phyloP scores from a whole-genome alignment of 2,888 invertebrate species.

The Drosophila multiciliata region DNA sequence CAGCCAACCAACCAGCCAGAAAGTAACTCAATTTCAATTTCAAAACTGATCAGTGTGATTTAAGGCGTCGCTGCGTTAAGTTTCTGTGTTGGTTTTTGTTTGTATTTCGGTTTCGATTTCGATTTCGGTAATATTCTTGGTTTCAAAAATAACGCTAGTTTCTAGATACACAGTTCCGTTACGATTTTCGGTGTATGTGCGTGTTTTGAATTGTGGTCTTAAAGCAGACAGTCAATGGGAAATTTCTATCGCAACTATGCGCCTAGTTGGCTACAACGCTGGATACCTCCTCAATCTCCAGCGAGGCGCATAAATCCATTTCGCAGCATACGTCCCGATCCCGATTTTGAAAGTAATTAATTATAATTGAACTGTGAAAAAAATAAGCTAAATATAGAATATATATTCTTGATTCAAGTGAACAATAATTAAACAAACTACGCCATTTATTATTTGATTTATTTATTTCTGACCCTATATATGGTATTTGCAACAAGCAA shows the following conservation, averaged over 20 bases:
- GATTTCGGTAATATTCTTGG: not conserved
- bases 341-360: slow-evolving; percentile 73
- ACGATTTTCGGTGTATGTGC: slow-evolving; percentile 24
- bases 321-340: slow-evolving; percentile 73
- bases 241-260: slow-evolving; percentile 81
- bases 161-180: slow-evolving; percentile 47
- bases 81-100: not conserved
- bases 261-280: slow-evolving; percentile 82
- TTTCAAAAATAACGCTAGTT: slow-evolving; percentile 18
- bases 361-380: slow-evolving; percentile 4
- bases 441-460: not conserved
- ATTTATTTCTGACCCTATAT: slow-evolving; percentile 24
- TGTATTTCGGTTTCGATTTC: slow-evolving; percentile 4
- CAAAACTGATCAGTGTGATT: slow-evolving; percentile 63
- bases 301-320: slow-evolving; percentile 75
- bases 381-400: not conserved
- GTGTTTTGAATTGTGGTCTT: slow-evolving; percentile 1
- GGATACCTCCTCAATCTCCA: slow-evolving; percentile 69
- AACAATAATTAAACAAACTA: not conserved
- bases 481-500: slow-evolving; percentile 15
- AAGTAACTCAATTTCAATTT: slow-evolving; percentile 48
- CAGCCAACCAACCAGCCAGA: slow-evolving; percentile 10
- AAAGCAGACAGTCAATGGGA: slow-evolving; percentile 54
- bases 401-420: not conserved
- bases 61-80: slow-evolving; percentile 56